phyloP scores from a whole-genome alignment of 64 coral and sea anemone genomes.

The Cladopsammia gracilis region DNA sequence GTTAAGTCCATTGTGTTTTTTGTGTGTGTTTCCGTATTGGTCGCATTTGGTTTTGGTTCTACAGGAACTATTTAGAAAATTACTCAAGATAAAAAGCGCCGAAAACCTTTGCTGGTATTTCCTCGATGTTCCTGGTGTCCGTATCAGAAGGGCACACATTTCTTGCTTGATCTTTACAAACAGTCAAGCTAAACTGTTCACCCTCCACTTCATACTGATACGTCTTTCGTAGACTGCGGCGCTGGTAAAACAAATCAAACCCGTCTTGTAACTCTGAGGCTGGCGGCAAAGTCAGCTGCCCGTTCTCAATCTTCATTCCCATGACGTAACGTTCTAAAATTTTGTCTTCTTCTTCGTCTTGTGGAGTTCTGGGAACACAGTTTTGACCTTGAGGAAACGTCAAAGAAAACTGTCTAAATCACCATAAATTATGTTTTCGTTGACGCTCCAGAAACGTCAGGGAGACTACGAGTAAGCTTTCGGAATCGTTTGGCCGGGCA shows the following conservation, averaged over 20 bases:
- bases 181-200: slow-evolving; percentile 22
- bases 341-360: slow-evolving; percentile 45
- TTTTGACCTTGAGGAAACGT: background rate
- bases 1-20: too few species aligned
- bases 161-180: slow-evolving; percentile 42
- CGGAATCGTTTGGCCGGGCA: too few species aligned
- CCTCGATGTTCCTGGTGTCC: background rate
- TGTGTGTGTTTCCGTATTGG: too few species aligned
- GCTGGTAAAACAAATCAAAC: slow-evolving; percentile 23
- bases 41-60: too few species aligned
- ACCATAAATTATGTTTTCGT: too few species aligned
- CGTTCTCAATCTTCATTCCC: slow-evolving; percentile 10
- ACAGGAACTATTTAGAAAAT: too few species aligned
- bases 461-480: too few species aligned
- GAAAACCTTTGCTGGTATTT: slow-evolving; percentile 6
- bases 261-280: background rate
- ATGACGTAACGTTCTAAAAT: slow-evolving; percentile 17
- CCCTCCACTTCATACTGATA: slow-evolving; percentile 8
- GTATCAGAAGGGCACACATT: background rate
- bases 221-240: background rate
- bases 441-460: too few species aligned
- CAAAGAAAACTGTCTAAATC: background rate
- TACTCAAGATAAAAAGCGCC: too few species aligned
- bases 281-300: background rate
- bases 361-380: background rate